Evolutionary conservation across 2,113 vertebrate species (phyloP), one percentile per base, ranked within the genome.

Genomic region (Leucopsar rothschildi): DNA sequence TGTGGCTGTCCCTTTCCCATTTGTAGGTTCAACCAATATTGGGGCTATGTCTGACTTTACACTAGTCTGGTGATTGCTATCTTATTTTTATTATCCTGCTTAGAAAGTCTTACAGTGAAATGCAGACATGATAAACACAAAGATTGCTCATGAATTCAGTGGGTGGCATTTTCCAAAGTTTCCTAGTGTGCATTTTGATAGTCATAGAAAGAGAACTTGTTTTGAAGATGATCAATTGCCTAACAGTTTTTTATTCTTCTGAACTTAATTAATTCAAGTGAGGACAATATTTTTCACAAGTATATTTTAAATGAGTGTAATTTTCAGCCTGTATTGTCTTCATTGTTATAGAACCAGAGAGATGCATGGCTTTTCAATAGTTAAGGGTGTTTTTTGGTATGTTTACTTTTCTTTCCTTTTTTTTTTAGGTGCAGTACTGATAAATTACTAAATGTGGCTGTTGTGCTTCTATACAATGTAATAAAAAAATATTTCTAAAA

Each of bases 151-250:
- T 89, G 11, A 94, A 68, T 89, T 89, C 69, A 82, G 81, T 79
- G 63, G 49, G 37, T 90, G 90, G 61, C 65, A 82, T 84, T 94
- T 94, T 66, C 65, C 35, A 59, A 39, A 79, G 68, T 71, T 86
- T 94, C 84, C 73, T 71, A 28, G 65, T 82, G 49, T 82, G 56
- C 77, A 49, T 95, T 95, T 91, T 92, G 57, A 73, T 84, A 92
- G 29, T 81, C 42, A 52, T 8, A 86, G 64, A 83, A 90, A 40
- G 57, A 47, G 28, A 91, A 19, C 49, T 95, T 82, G 33, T 95
- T 91, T 84, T 69, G 59, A 55, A 71, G 49, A 82, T 87, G 55
- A 86, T 84, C 56, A 89, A 35, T 86, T 89, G 35, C 65, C 35
- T 73, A 83, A 56, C 16, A 56, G 21, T 15, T 82, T 91, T 78